Percentiles rank a stretch among this genome's conserved stretches.
phyloP scores from a whole-genome alignment of 2,113 vertebrate species.

The Psilopogon haemacephalus region DNA sequence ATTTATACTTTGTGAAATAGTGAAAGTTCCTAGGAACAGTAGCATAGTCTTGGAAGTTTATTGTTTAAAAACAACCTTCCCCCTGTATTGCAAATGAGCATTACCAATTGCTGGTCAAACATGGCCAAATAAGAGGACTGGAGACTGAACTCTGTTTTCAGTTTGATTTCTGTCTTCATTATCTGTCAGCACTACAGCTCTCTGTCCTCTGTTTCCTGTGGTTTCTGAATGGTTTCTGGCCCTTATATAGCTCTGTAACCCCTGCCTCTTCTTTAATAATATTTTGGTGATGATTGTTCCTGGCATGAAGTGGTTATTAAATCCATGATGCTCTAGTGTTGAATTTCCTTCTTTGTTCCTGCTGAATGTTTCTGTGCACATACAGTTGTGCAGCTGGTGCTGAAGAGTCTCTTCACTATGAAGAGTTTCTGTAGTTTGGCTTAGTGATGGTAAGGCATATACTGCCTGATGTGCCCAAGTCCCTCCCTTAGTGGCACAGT shows the following conservation, averaged over 20 bases:
- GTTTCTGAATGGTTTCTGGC: background rate
- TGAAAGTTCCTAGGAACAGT: background rate
- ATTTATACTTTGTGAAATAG: background rate
- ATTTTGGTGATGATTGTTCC: background rate
- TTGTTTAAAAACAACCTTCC: background rate
- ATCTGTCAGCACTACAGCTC: fast-evolving
- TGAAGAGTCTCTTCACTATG: background rate
- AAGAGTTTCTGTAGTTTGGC: background rate
- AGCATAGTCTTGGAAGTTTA: background rate
- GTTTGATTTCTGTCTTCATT: background rate
- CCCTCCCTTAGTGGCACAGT: fast-evolving
- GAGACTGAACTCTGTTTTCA: background rate
- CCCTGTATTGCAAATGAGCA: background rate
- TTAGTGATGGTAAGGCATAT: background rate
- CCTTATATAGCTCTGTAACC: background rate
- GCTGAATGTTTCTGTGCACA: background rate
- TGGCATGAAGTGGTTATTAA: background rate
- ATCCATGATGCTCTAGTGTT: background rate
- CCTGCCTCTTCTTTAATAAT: background rate
- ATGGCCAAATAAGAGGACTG: background rate
- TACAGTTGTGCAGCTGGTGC: background rate
- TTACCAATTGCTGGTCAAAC: background rate
- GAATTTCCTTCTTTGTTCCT: background rate
- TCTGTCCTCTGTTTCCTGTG: background rate
- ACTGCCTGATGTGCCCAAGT: fast-evolving